phyloP scores from a whole-genome alignment of 2,888 invertebrate genomes.

The Tanytarsus gracilentus region DNA sequence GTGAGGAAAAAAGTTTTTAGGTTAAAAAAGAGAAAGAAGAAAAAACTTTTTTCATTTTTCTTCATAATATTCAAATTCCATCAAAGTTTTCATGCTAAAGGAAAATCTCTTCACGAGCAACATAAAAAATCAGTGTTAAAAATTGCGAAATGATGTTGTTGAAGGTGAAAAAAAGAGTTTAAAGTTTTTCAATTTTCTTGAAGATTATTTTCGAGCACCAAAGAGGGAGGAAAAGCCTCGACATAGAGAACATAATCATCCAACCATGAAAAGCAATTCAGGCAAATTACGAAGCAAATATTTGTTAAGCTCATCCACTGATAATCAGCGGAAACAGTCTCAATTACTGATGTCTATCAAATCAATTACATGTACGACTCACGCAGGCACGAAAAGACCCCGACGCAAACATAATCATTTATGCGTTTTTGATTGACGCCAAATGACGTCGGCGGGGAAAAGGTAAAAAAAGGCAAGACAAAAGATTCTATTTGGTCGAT shows the following conservation, averaged over 20 bases:
- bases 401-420: slow-evolving; percentile 22
- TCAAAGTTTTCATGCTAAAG: too few species aligned
- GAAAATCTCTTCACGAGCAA: too few species aligned
- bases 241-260: too few species aligned
- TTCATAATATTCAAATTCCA: slow-evolving; percentile 19
- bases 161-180: too few species aligned
- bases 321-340: too few species aligned
- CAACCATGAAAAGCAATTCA: too few species aligned
- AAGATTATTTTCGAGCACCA: too few species aligned
- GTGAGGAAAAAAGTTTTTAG: neutral
- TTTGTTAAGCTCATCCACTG: neutral
- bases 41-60: slow-evolving; percentile 24
- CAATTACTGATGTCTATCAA: slow-evolving; percentile 24
- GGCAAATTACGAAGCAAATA: slow-evolving; percentile 10
- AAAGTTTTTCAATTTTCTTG: too few species aligned
- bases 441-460: neutral
- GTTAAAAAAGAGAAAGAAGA: neutral
- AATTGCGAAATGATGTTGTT: too few species aligned
- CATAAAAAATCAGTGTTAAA: too few species aligned
- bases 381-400: slow-evolving; percentile 14
- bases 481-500: slow-evolving; percentile 24
- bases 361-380: slow-evolving; percentile 20
- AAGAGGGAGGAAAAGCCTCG: too few species aligned
- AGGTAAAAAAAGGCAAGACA: neutral
- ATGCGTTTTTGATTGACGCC: slow-evolving; percentile 27